A percentile compares a stretch with the other conserved stretches of the same genome.
Conservation (phyloP, 2,888 invertebrate species). For the Hemistola chrysoprasaria region DNA sequence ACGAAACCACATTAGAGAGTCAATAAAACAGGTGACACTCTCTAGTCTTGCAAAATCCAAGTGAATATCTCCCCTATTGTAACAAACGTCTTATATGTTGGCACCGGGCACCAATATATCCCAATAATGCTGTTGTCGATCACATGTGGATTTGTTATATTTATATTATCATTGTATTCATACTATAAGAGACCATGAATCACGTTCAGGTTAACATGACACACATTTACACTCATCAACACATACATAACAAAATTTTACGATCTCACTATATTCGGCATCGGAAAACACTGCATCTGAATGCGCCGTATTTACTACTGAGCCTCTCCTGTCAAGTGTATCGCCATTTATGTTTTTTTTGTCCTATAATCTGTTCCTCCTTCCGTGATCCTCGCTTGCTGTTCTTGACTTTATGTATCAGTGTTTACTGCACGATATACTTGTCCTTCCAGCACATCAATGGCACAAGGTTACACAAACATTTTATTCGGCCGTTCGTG, state of each 20-base stretch:
- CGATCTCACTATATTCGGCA: conserved; percentile 47
- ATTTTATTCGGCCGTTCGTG: conserved; percentile 69
- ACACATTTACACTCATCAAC: conserved; percentile 39
- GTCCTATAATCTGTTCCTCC: conserved; percentile 63
- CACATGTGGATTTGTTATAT: conserved; percentile 11
- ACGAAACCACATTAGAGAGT: conserved; percentile 56
- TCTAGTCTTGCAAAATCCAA: conserved; percentile 39
- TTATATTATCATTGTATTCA: too few species aligned
- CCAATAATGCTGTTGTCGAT: conserved; percentile 5
- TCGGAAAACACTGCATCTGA: conserved; percentile 67
- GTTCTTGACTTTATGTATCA: conserved; percentile 63
- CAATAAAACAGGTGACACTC: conserved; percentile 28
- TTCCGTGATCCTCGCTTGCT: conserved; percentile 74
- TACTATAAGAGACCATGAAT: too few species aligned
- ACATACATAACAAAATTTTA: conserved; percentile 51
- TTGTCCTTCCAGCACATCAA: conserved; percentile 74
- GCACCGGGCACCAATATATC: conserved; percentile 43
- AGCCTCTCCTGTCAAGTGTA: conserved; percentile 68
- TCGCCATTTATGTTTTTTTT: conserved; percentile 53
- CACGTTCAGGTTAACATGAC: too few species aligned
- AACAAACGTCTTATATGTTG: conserved; percentile 42
- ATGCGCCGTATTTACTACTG: conserved; percentile 64
- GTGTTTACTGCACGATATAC: conserved; percentile 77
- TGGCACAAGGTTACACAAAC: conserved; percentile 67
- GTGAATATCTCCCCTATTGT: conserved; percentile 22